phyloP scores from a whole-genome alignment of 2,888 invertebrate species.

The Spodoptera picta region DNA sequence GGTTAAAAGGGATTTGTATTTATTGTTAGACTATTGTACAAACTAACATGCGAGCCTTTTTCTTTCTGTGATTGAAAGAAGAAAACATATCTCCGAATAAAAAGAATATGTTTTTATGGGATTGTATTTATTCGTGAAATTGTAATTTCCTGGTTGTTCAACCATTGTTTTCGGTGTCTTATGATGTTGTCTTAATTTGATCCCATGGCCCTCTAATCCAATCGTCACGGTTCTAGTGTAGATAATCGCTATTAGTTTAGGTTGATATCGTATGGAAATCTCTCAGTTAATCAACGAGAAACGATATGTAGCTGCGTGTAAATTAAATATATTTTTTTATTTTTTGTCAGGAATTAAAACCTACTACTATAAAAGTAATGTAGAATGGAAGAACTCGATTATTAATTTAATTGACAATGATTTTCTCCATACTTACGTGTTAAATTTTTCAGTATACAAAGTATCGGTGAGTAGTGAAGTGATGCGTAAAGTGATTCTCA shows the following conservation, averaged over 20 bases:
- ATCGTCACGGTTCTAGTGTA: conserved; percentile 32
- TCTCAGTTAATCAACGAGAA: conserved; percentile 31
- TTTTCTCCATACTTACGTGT: background rate
- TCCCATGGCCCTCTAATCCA: conserved; percentile 30
- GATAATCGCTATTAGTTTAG: conserved; percentile 25
- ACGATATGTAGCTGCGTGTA: background rate
- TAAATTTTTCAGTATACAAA: background rate
- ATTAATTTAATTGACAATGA: too few relatives aligned
- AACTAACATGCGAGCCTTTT: too few relatives aligned
- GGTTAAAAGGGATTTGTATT: conserved; percentile 26
- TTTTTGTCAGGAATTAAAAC: too few relatives aligned
- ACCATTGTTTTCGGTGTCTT: conserved; percentile 8
- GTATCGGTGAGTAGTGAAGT: background rate
- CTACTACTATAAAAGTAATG: too few relatives aligned
- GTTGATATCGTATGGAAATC: conserved; percentile 22
- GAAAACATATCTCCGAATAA: too few relatives aligned
- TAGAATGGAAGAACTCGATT: too few relatives aligned
- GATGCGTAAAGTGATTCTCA: conserved; percentile 1
- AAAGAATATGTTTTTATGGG: too few relatives aligned
- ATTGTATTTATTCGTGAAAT: background rate
- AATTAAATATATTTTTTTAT: too few relatives aligned
- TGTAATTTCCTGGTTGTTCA: background rate
- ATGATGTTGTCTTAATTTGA: conserved; percentile 33
- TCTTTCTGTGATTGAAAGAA: too few relatives aligned
- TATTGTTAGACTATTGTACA: conserved; percentile 17